Conservation (phyloP, 2,797 vertebrate genomes). For the Falco rusticolus region DNA sequence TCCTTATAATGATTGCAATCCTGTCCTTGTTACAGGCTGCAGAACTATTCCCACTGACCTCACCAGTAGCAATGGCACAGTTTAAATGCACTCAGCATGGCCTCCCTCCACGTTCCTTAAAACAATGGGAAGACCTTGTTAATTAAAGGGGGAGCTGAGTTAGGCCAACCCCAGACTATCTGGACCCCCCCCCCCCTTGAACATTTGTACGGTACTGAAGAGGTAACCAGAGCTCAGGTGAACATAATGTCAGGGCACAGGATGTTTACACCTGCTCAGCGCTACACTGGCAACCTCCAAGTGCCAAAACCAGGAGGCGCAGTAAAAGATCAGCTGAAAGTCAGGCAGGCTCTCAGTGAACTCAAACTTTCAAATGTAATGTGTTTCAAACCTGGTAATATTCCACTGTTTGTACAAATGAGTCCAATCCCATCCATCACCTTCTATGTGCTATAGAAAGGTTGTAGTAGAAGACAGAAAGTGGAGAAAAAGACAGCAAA, state of each 20-base stretch:
- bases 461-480: background rate
- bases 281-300: background rate
- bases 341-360: background rate
- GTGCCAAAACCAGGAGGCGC: fast-evolving
- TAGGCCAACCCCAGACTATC: background rate
- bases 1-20: background rate
- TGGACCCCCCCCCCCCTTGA: background rate
- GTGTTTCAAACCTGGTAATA: background rate
- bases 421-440: background rate
- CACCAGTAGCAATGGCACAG: background rate
- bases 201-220: background rate
- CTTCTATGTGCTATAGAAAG: fast-evolving
- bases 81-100: background rate
- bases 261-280: background rate
- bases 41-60: background rate
- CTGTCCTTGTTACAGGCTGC: background rate
- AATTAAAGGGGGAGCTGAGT: background rate
- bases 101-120: fast-evolving
- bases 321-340: background rate
- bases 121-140: background rate
- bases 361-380: background rate
- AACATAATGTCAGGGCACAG: background rate
- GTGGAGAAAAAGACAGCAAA: background rate
- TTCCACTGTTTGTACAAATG: background rate
- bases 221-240: background rate